Base-by-base conservation (phyloP, 2,113 vertebrate species). In the Lepus europaeus region DNA sequence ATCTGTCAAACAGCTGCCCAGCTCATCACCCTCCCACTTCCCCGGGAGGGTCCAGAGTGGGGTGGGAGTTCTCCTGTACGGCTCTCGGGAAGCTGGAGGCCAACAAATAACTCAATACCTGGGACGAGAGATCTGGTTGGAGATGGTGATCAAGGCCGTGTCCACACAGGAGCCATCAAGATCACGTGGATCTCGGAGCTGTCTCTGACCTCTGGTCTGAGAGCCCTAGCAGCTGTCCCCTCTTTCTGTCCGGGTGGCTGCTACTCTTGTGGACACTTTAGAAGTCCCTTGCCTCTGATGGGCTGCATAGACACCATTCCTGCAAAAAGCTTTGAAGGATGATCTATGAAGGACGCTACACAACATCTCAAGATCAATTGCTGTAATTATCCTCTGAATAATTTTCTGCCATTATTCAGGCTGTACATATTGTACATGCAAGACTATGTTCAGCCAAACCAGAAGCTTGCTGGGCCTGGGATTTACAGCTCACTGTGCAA, bases 341-440 rank as follows among this genome's bases (percentile, higher is more conserved):
- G 76, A 96, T 96, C 81, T 95, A 31, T 69, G 94, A 97, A 87
- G 96, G 70, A 85, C 0, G 0, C 97, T 96, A 97, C 95, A 91
- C 96, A 98, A 95, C 88, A 93, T 93, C 97, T 97, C 95, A 61
- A 97, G 96, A 98, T 91, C 97, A 94, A 88, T 63, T 86, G 93
- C 97, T 88, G 79, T 95, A 97, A 97, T 98, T 97, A 97, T 95
- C 95, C 96, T 91, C 73, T 87, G 97, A 97, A 86, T 96, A 96
- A 97, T 95, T 97, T 95, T 95, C 96, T 97, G 96, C 84, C 88
- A 77, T 90, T 83, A 97, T 90, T 95, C 95, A 97, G 97, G 72
- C 87, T 93, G 91, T 96, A 91, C 93, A 88, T 77, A 51, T 64
- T 92, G 92, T 94, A 96, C 96, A 96, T 82, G 96, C 96, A 98